phyloP scores from a whole-genome alignment of 2,888 invertebrate genomes.

The Drosophila tripunctata region DNA sequence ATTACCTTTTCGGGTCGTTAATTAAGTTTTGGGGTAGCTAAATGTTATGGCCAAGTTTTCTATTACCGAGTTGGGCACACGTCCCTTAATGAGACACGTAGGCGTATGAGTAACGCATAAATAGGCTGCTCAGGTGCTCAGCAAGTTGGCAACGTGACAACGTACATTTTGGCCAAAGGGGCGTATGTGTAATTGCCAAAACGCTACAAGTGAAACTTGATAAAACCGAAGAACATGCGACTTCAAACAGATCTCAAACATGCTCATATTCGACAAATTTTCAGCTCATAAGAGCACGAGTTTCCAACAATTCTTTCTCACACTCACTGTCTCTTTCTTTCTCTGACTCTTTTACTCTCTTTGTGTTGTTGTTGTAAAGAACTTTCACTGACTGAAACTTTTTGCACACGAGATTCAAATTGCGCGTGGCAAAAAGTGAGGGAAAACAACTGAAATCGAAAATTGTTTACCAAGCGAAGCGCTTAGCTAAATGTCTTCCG shows the following conservation, averaged over 20 bases:
- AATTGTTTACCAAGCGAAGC: conserved; percentile 79
- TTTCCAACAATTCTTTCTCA: neutral
- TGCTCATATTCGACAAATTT: conserved; percentile 37
- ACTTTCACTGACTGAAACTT: conserved; percentile 64
- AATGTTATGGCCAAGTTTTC: conserved; percentile 75
- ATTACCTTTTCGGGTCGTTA: conserved; percentile 70
- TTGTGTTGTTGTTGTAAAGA: conserved; percentile 15
- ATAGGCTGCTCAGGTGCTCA: conserved; percentile 47
- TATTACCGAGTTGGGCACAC: conserved; percentile 63
- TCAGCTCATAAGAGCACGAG: conserved; percentile 20
- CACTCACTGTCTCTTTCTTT: neutral
- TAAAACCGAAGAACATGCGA: conserved; percentile 15
- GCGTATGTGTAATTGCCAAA: conserved; percentile 45
- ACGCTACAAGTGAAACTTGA: conserved; percentile 36
- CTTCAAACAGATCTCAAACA: conserved; percentile 28
- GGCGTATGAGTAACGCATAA: conserved; percentile 74
- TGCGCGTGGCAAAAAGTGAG: conserved; percentile 1
- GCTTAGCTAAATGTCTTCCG: conserved; percentile 78
- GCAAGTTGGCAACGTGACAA: conserved; percentile 43
- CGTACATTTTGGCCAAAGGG: conserved; percentile 14
- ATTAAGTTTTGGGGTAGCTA: conserved; percentile 69
- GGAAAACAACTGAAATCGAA: conserved; percentile 64
- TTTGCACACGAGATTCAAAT: conserved; percentile 66
- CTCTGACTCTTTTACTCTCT: neutral
- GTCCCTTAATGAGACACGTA: conserved; percentile 71